Conservation (phyloP, 2,797 vertebrate species). For the Micromesistius poutassou region DNA sequence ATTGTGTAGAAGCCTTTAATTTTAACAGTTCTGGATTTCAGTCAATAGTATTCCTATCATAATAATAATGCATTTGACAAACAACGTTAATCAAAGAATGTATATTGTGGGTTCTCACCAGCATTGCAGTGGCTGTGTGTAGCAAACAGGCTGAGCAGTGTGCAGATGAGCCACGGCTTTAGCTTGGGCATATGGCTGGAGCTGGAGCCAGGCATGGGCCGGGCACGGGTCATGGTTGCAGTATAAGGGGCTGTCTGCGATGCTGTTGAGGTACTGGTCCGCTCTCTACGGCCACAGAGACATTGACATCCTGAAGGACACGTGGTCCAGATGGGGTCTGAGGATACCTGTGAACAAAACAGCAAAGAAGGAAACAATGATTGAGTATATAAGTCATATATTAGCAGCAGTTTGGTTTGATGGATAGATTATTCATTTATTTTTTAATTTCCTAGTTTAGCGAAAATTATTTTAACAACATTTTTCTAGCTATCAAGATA, state of each 20-base stretch:
- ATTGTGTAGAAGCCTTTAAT: not conserved
- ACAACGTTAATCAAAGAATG: not conserved
- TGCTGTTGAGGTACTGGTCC: not conserved
- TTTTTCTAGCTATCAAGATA: not conserved
- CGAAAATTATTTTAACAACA: not conserved
- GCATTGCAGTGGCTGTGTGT: constrained; percentile 31
- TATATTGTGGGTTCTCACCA: constrained; percentile 47
- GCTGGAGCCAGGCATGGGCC: not conserved
- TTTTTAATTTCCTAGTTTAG: not conserved
- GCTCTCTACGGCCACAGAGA: constrained; percentile 34
- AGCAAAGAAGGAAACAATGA: constrained; percentile 29
- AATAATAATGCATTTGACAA: not conserved
- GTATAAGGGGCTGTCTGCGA: not conserved
- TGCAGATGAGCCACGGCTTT: constrained; percentile 55
- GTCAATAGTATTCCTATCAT: not conserved
- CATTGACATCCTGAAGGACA: constrained; percentile 37
- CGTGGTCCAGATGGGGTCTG: constrained; percentile 8
- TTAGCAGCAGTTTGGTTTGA: not conserved
- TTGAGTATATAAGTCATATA: too few relatives aligned
- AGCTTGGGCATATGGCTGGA: not conserved
- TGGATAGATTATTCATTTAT: not conserved
- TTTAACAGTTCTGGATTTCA: not conserved
- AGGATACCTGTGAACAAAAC: not conserved
- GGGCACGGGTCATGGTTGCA: not conserved
- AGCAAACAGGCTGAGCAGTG: constrained; percentile 44